Conservation (phyloP, 2,888 invertebrate species). For the Mechanitis mazaeus region DNA sequence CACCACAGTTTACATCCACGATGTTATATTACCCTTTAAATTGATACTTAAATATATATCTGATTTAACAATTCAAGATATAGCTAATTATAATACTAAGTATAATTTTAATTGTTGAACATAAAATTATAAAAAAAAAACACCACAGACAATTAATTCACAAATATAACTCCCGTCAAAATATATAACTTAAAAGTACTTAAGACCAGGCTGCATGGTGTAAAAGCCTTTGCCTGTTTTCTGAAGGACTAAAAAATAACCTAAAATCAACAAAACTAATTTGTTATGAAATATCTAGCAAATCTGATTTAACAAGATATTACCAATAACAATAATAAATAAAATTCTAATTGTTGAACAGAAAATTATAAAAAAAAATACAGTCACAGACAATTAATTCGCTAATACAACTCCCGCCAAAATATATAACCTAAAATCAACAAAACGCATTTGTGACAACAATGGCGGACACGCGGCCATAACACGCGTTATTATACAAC, state of each 20-base stretch:
- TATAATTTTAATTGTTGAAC: too few relatives aligned
- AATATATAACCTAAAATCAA: constrained; percentile 59
- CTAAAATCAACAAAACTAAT: too few relatives aligned
- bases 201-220: too few relatives aligned
- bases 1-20: constrained; percentile 23
- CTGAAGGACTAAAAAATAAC: too few relatives aligned
- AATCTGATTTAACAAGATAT: too few relatives aligned
- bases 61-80: too few relatives aligned
- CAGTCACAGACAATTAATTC: constrained; percentile 54
- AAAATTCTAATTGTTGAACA: neutral
- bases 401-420: constrained; percentile 42
- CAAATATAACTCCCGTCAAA: constrained; percentile 43
- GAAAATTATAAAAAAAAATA: constrained; percentile 17
- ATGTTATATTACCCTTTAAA: neutral
- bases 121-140: constrained; percentile 17
- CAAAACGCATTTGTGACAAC: constrained; percentile 57
- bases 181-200: constrained; percentile 47
- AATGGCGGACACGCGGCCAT: constrained; percentile 65
- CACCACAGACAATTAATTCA: constrained; percentile 54
- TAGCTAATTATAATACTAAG: too few relatives aligned
- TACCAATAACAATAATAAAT: too few relatives aligned
- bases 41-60: neutral
- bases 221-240: too few relatives aligned
- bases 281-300: too few relatives aligned
- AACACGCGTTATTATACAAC: constrained; percentile 59